phyloP scores from a whole-genome alignment of 37 sponge, comb jelly and placozoan genomes.

The Eunapius fragilis region DNA sequence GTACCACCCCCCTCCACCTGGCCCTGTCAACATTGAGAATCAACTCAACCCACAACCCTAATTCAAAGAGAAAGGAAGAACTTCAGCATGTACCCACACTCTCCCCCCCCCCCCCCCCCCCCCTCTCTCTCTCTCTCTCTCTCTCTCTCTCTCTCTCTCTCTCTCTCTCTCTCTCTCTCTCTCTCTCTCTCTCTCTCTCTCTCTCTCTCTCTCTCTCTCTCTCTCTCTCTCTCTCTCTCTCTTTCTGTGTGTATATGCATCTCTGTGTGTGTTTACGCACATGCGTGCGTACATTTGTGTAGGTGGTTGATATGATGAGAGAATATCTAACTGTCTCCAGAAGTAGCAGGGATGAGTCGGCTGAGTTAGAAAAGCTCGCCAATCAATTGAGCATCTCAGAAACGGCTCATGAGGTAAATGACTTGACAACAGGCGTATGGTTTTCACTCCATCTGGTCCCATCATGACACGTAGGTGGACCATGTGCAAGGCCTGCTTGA shows the following conservation, averaged over 20 bases:
- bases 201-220: no score
- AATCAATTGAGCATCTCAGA: conserved; percentile 58
- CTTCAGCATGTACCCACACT: no score
- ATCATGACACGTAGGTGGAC: conserved; percentile 49
- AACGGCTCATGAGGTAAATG: conserved; percentile 50
- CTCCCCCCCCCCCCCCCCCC: no score
- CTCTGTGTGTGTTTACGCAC: neutral
- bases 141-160: no score
- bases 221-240: no score
- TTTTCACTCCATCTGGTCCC: no score
- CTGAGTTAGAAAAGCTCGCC: conserved; percentile 64
- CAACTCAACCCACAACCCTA: neutral
- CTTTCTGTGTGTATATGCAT: conserved; percentile 1
- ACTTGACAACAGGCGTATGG: no score
- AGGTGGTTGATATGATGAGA: conserved; percentile 71
- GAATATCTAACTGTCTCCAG: conserved; percentile 42
- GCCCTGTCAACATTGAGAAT: conserved; percentile 62
- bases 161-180: no score
- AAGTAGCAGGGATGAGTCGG: conserved; percentile 34
- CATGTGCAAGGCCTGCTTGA: conserved; percentile 56
- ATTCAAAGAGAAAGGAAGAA: neutral
- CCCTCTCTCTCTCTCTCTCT: no score
- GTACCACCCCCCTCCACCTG: conserved; percentile 70
- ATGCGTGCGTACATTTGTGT: no score
- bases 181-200: no score